Percentiles rank a stretch among this genome's conserved stretches.
Evolutionary conservation across 2,797 vertebrate genomes (phyloP).

Genomic region (Rhadinocentrus ornatus): DNA sequence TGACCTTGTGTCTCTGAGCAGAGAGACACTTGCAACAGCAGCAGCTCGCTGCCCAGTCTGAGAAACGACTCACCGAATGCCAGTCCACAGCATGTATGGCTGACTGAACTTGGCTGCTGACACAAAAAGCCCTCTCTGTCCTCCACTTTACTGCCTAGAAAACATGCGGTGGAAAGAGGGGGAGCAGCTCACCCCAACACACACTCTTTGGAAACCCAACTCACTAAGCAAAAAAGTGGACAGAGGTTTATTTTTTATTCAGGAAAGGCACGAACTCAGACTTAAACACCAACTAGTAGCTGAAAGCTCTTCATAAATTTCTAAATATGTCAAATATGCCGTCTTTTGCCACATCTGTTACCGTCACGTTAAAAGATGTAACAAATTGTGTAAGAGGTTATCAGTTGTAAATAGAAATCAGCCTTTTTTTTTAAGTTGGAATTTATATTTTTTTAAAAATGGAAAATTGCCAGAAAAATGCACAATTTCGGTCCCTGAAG

Average conservation of each 20-base stretch:
- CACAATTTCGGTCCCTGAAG: background rate
- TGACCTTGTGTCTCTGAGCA: constrained; percentile 36
- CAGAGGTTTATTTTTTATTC: constrained; percentile 27
- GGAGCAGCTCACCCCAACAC: constrained; percentile 54
- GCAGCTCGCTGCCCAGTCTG: constrained; percentile 39
- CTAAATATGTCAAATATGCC: constrained; percentile 6
- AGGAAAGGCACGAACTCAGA: constrained; percentile 3
- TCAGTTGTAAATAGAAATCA: background rate
- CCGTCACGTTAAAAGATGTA: background rate
- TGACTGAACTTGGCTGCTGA: constrained; percentile 59
- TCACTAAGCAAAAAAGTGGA: constrained; percentile 68
- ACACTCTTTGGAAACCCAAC: constrained; percentile 64
- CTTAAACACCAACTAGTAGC: constrained; percentile 9
- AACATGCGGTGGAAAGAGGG: constrained; percentile 66
- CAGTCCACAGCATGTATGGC: constrained; percentile 57
- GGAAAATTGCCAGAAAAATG: background rate
- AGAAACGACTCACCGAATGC: constrained; percentile 39
- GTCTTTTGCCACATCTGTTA: background rate
- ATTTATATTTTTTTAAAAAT: background rate
- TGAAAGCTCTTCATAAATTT: constrained; percentile 4
- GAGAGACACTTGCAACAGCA: constrained; percentile 39
- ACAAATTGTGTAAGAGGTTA: background rate
- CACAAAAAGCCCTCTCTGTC: constrained; percentile 71
- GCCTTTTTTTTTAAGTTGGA: background rate
- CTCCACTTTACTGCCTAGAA: constrained; percentile 47